These are phyloP conservation scores for Odobenus rosmarus DNA, from an alignment of 2,113 vertebrate species.

Conservation along the genomic window DNA sequence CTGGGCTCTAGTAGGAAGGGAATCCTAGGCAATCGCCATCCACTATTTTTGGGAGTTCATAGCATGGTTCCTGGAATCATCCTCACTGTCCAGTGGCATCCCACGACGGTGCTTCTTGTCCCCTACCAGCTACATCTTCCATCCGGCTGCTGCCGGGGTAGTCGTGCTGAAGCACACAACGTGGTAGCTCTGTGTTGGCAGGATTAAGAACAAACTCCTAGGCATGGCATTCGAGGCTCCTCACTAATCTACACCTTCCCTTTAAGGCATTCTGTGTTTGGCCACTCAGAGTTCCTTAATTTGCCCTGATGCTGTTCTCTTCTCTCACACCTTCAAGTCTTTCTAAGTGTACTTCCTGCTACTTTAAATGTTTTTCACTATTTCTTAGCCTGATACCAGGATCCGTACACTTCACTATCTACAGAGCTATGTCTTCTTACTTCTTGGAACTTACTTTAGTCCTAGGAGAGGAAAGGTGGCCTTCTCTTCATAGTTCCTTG, in stretches of 20 bases:
- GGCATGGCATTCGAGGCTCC: background rate
- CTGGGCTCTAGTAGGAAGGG: background rate
- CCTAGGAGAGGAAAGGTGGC: too few relatives aligned
- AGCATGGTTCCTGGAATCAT: background rate
- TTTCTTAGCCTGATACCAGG: background rate
- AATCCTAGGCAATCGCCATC: too few relatives aligned
- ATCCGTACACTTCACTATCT: background rate
- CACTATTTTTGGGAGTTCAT: fast-evolving
- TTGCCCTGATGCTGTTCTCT: background rate
- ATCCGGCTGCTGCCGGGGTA: too few relatives aligned
- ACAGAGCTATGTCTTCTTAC: background rate
- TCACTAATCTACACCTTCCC: background rate
- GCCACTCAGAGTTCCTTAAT: background rate
- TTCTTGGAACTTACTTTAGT: background rate
- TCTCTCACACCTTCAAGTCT: background rate
- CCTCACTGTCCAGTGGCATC: background rate
- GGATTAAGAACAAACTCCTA: background rate
- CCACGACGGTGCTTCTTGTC: too few relatives aligned
- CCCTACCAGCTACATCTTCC: background rate
- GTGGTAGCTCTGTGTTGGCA: fast-evolving
- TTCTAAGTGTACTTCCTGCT: background rate
- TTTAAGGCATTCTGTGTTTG: background rate
- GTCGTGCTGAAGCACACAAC: background rate
- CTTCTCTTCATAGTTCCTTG: background rate
- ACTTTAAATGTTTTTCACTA: background rate